phyloP scores from a whole-genome alignment of 1,140 invertebrate species.

The Plodia interpunctella region DNA sequence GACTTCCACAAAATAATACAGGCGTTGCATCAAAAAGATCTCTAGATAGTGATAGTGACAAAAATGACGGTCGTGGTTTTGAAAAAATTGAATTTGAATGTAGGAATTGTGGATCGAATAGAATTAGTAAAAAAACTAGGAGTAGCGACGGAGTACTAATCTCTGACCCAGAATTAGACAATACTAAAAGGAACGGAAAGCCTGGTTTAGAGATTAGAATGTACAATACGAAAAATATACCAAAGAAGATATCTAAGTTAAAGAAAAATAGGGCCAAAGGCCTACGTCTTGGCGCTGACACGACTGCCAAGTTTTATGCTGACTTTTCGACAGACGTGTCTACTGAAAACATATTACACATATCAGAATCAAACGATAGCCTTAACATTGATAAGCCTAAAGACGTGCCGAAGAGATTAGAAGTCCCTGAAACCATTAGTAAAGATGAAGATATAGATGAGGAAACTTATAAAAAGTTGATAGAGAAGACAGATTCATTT shows the following conservation, averaged over 20 bases:
- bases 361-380: conserved; percentile 81
- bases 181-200: conserved; percentile 39
- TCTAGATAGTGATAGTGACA: conserved; percentile 58
- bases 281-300: conserved; percentile 61
- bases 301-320: conserved; percentile 81
- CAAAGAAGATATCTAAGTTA: conserved; percentile 81
- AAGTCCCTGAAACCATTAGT: conserved; percentile 43
- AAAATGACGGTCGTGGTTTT: conserved; percentile 39
- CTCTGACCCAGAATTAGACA: conserved; percentile 56
- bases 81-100: conserved; percentile 72
- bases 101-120: conserved; percentile 66
- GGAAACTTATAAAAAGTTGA: conserved; percentile 69
- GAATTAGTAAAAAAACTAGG: conserved; percentile 52
- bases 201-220: conserved; percentile 76
- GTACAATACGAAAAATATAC: conserved; percentile 81
- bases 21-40: conserved; percentile 45
- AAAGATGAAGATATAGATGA: conserved; percentile 71
- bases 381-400: conserved; percentile 64
- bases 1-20: conserved; percentile 65
- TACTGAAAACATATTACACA: conserved; percentile 78
- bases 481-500: conserved; percentile 76
- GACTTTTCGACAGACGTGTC: conserved; percentile 79
- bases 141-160: conserved; percentile 39
- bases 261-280: conserved; percentile 80
- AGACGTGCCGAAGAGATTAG: conserved; percentile 28